These are phyloP conservation scores for Ochlodes sylvanus DNA, from an alignment of 2,888 invertebrate species.

Conservation along the genomic window DNA sequence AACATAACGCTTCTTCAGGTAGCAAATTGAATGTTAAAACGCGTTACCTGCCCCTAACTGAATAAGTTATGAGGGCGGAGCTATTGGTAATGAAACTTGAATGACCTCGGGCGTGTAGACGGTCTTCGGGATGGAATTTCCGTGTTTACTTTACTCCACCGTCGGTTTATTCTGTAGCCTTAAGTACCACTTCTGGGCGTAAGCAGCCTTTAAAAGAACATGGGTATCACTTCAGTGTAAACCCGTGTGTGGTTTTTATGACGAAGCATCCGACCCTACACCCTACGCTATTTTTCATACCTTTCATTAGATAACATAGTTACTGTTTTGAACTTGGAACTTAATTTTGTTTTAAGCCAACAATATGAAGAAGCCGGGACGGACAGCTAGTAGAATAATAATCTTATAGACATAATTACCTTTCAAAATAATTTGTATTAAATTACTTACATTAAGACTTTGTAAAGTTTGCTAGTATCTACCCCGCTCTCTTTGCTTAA, in stretches of 20 bases:
- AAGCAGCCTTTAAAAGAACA: slow-evolving; percentile 50
- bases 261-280: slow-evolving; percentile 33
- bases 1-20: slow-evolving; percentile 69
- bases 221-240: slow-evolving; percentile 34
- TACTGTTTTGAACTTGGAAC: slow-evolving; percentile 8
- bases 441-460: too few species aligned
- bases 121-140: slow-evolving; percentile 68
- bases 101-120: slow-evolving; percentile 72
- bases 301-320: slow-evolving; percentile 18
- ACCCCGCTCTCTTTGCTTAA: too few species aligned
- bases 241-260: slow-evolving; percentile 47
- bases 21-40: slow-evolving; percentile 81
- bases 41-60: slow-evolving; percentile 78
- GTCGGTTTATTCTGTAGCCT: slow-evolving; percentile 59
- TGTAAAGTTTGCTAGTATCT: too few species aligned
- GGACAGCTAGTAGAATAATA: too few species aligned
- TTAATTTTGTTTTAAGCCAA: neutral
- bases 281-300: slow-evolving; percentile 19
- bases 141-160: slow-evolving; percentile 64
- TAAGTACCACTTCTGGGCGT: slow-evolving; percentile 57
- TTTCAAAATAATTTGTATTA: too few species aligned
- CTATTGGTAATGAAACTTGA: slow-evolving; percentile 82
- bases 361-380: too few species aligned
- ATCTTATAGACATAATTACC: too few species aligned
- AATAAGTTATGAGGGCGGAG: slow-evolving; percentile 79